Percentiles rank a stretch among this genome's conserved stretches.
Evolutionary conservation across 2,113 vertebrate genomes (phyloP).

Genomic region (Accipiter cooperii): DNA sequence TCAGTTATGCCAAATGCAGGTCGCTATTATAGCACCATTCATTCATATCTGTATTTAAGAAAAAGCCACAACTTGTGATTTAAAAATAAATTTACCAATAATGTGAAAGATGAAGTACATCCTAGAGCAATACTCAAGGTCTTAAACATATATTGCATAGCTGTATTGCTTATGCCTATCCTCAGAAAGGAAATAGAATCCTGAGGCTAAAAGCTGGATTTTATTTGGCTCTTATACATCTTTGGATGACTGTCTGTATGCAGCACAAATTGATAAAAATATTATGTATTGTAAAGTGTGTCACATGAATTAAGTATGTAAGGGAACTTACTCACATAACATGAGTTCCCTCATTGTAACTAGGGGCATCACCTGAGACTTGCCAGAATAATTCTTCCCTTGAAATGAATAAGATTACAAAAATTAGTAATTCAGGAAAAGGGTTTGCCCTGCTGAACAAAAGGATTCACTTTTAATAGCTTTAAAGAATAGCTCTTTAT

Average conservation of each 20-base stretch:
- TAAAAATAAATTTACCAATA: background rate
- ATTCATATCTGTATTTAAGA: background rate
- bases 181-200: background rate
- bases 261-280: background rate
- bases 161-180: background rate
- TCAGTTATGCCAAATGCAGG: background rate
- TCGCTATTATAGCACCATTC: background rate
- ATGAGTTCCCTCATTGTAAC: background rate
- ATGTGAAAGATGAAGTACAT: background rate
- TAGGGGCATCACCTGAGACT: background rate
- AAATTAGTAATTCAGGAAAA: background rate
- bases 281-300: background rate
- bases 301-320: background rate
- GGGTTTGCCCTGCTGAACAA: background rate
- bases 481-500: background rate
- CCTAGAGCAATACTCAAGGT: background rate
- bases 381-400: background rate
- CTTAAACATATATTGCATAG: background rate
- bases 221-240: background rate
- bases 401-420: background rate
- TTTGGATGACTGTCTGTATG: background rate
- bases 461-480: background rate
- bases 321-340: background rate
- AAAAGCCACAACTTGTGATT: background rate
- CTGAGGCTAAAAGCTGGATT: background rate